These are phyloP conservation scores for Atrichornis clamosus DNA, from an alignment of 2,113 vertebrate genomes.

Conservation along the genomic window DNA sequence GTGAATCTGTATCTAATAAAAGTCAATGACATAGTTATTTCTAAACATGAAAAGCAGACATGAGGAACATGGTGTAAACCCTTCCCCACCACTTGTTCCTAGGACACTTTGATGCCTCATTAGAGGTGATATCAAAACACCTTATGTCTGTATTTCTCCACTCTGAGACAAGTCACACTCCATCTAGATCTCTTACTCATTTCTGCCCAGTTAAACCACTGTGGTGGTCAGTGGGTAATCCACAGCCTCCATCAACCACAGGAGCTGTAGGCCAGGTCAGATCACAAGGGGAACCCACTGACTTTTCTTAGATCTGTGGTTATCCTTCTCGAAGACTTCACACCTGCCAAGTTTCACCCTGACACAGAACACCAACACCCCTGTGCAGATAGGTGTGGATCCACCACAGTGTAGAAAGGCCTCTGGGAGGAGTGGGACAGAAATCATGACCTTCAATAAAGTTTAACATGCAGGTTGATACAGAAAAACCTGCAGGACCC, in stretches of 20 bases:
- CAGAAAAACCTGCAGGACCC: not conserved
- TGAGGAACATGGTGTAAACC: not conserved
- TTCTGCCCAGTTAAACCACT: not conserved
- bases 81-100: not conserved
- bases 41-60: not conserved
- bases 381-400: not conserved
- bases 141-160: not conserved
- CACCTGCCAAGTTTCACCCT: not conserved
- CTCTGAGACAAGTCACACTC: not conserved
- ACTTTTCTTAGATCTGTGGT: not conserved
- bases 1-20: not conserved
- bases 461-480: not conserved
- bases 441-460: not conserved
- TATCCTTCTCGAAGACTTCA: not conserved
- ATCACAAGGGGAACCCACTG: not conserved
- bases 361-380: not conserved
- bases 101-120: not conserved
- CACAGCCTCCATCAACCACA: not conserved
- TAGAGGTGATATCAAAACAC: not conserved
- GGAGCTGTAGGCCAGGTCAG: not conserved
- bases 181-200: not conserved
- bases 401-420: not conserved
- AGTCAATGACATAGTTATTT: not conserved
- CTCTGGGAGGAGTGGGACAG: not conserved
- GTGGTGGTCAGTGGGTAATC: not conserved